Conservation (phyloP, 2,888 invertebrate genomes). For the Stenodera caucasica region DNA sequence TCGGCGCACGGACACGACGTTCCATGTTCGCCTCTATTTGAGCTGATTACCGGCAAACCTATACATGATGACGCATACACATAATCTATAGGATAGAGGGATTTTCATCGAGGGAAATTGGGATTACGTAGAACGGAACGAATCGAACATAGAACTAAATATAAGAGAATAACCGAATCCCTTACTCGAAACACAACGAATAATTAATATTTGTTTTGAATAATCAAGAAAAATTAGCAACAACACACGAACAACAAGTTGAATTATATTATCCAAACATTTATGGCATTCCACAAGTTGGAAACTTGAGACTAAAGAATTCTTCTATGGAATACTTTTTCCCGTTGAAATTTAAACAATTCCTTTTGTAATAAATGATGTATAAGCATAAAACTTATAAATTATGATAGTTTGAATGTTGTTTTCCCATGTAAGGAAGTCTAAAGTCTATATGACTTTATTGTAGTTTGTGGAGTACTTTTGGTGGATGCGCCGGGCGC, state of each 20-base stretch:
- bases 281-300: neutral
- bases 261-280: neutral
- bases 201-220: no score
- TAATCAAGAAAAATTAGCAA: no score
- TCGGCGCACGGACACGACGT: constrained; percentile 46
- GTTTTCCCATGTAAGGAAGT: neutral
- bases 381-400: neutral
- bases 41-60: constrained; percentile 43
- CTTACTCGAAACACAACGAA: no score
- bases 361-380: neutral
- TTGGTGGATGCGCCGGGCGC: neutral
- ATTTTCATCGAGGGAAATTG: neutral
- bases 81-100: constrained; percentile 1
- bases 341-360: neutral
- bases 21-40: constrained; percentile 43
- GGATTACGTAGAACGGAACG: neutral
- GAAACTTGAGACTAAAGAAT: neutral
- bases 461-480: no score
- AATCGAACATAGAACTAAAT: neutral
- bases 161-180: neutral
- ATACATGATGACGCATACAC: constrained; percentile 7
- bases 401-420: neutral
- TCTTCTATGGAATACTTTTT: neutral
- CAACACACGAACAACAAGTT: neutral
- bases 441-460: no score